Conservation (phyloP, 2,113 vertebrate genomes). For the Kryptolebias marmoratus region DNA sequence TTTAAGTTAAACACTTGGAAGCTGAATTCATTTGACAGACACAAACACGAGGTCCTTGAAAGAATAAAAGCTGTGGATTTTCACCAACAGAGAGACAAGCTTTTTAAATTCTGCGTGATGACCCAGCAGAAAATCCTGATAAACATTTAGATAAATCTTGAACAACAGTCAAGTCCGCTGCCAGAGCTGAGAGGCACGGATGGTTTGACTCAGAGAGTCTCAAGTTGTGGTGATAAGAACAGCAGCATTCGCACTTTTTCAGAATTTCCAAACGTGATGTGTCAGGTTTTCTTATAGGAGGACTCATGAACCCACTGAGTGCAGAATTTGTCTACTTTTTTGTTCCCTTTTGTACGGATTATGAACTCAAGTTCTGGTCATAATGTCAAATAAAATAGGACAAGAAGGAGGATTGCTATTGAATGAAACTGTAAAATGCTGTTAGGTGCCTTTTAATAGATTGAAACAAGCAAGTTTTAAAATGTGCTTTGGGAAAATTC, state of each 20-base stretch:
- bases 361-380: neutral
- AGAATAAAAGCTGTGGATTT: neutral
- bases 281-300: conserved; percentile 1
- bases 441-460: neutral
- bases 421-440: conserved; percentile 40
- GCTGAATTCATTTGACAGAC: neutral
- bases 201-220: conserved; percentile 46
- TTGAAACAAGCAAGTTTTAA: too few species aligned
- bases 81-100: neutral
- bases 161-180: conserved; percentile 35
- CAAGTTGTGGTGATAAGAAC: conserved; percentile 24
- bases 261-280: conserved; percentile 3
- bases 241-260: conserved; percentile 4
- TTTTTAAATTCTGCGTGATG: neutral
- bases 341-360: neutral
- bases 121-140: conserved; percentile 5
- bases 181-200: conserved; percentile 43
- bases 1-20: neutral
- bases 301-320: neutral
- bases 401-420: conserved; percentile 25
- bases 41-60: neutral
- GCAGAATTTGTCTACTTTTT: neutral
- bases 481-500: too few species aligned
- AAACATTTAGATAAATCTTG: conserved; percentile 16
- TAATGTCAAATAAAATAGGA: conserved; percentile 23